These are phyloP conservation scores for Gnathonemus longibarbis DNA, from an alignment of 2,113 vertebrate genomes.

Conservation along the genomic window DNA sequence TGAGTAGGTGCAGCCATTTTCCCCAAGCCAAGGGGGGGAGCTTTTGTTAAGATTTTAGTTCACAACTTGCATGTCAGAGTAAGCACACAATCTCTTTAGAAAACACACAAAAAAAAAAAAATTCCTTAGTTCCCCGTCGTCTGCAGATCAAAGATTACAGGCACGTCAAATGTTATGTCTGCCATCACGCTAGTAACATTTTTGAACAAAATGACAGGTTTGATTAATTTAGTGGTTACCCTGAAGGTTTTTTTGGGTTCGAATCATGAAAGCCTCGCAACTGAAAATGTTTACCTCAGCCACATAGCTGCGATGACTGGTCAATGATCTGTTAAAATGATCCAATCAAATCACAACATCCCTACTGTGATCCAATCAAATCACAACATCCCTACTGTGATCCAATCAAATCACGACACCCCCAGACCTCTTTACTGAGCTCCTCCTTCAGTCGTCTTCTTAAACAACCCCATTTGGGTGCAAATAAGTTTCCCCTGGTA, in stretches of 20 bases:
- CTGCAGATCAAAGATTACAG: conserved; percentile 65
- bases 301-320: background rate
- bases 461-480: background rate
- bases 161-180: conserved; percentile 64
- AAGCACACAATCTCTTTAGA: conserved; percentile 39
- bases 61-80: conserved; percentile 40
- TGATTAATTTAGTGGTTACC: conserved; percentile 27
- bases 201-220: conserved; percentile 18
- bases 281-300: background rate
- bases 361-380: too few species aligned
- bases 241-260: background rate
- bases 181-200: conserved; percentile 47
- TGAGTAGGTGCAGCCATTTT: conserved; percentile 57
- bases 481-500: background rate
- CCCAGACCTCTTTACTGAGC: background rate
- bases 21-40: conserved; percentile 63
- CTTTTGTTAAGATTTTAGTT: conserved; percentile 40
- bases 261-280: background rate
- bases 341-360: too few species aligned
- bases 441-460: background rate
- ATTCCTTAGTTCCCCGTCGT: conserved; percentile 55
- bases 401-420: background rate
- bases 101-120: conserved; percentile 29
- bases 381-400: background rate
- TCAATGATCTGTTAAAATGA: background rate